phyloP scores from a whole-genome alignment of 2,797 vertebrate species.

The Xiphorhynchus erythropygius region DNA sequence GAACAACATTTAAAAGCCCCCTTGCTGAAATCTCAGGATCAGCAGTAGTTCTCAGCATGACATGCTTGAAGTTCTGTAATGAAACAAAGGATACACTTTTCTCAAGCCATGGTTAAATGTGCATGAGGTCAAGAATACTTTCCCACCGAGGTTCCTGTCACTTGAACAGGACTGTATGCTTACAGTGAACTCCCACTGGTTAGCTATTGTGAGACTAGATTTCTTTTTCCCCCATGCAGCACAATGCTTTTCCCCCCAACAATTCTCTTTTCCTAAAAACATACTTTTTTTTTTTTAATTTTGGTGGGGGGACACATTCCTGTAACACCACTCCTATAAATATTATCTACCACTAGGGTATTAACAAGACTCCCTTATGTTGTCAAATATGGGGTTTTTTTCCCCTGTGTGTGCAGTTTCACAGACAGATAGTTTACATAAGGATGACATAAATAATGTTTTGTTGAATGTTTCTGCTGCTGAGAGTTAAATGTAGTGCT shows the following conservation, averaged over 20 bases:
- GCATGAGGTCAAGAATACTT: not conserved
- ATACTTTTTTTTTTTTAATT: not conserved
- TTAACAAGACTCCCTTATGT: not conserved
- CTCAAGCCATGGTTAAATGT: not conserved
- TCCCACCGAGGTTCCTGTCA: not conserved
- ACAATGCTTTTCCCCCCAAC: not conserved
- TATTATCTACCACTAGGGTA: not conserved
- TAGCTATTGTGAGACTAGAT: not conserved
- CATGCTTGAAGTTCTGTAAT: not conserved
- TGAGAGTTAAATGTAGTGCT: not conserved
- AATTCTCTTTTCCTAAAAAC: not conserved
- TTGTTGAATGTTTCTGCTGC: conserved; percentile 2
- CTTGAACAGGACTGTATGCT: not conserved
- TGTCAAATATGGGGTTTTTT: not conserved
- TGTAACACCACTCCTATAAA: not conserved
- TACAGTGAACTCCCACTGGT: not conserved
- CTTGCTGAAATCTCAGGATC: not conserved
- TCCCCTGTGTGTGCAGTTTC: not conserved
- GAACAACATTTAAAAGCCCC: not conserved
- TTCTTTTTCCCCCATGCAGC: not conserved
- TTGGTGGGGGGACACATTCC: not conserved
- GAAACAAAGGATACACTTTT: not conserved
- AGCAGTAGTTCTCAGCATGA: not conserved
- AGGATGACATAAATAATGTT: conserved; percentile 21
- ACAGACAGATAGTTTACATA: not conserved